Evolutionary conservation across 2,797 vertebrate genomes (phyloP), one percentile per base, ranked within the genome.

Genomic region (Hylomyscus alleni): DNA sequence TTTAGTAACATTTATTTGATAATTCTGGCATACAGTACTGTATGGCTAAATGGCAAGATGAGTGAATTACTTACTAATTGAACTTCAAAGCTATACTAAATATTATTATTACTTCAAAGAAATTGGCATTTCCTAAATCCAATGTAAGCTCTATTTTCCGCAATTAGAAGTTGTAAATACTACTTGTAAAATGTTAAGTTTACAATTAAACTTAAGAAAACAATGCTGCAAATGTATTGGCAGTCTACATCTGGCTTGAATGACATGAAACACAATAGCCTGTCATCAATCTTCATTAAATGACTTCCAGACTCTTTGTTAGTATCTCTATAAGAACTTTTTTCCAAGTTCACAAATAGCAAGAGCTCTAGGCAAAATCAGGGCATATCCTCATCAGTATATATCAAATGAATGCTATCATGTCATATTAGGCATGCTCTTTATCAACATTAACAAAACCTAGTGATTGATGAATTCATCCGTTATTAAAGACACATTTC

Each of bases 71-170:
- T 62, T 24, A n/a, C 29, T 62, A 67, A 80, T 7, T 87, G 22
- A 93, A 92, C 44, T 92, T 93, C 14, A 52, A 80, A 97, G 94
- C 20, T 58, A 20, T 89, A 31, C 26, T 90, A 17, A 82, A 72
- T 13, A 73, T 5, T 6, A 76, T 72, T 94, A 60, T 90, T 65
- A 47, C 15, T 47, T 94, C 9, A 40, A 72, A 94, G 76, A 84
- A 15, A 29, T 90, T 47, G 65, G 17, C 12, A 19, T 94, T 91
- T 81, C 22, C 3, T 90, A 40, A 86, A 37, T 34, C 19, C 11
- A 84, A 81, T 78, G 15, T 10, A 83, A 0, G 1, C 4, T 95
- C 15, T 90, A 67, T 82, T 94, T 77, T 52, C 31, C 73, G 52
- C 4, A 76, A 77, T 24, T 58, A 22, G 84, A 24, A 93, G 29